Conservation (phyloP, 2,113 vertebrate genomes). For the Heliornis fulica region DNA sequence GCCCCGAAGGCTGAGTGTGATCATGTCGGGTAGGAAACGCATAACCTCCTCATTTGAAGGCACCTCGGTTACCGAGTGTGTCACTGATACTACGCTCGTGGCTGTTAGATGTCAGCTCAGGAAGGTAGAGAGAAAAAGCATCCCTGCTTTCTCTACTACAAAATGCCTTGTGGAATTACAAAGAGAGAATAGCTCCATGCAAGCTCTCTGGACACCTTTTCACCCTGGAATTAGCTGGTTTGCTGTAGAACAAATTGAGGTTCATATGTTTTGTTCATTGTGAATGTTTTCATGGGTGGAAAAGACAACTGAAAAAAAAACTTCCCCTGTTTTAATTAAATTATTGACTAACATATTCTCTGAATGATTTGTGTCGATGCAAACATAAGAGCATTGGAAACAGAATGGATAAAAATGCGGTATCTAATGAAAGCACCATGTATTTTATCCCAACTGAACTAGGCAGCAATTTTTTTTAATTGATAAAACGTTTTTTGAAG, state of each 20-base stretch:
- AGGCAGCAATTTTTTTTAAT: neutral
- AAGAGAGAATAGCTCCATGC: neutral
- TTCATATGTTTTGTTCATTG: neutral
- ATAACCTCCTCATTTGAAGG: conserved; percentile 3
- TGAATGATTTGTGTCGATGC: neutral
- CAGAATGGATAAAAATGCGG: neutral
- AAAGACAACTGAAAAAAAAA: neutral
- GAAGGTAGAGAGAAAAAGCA: neutral
- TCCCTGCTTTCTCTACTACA: neutral
- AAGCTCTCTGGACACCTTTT: neutral
- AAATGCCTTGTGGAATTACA: neutral
- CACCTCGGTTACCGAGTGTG: neutral
- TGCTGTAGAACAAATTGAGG: neutral
- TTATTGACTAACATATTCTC: neutral
- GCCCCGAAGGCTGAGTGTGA: conserved; percentile 8
- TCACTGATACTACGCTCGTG: conserved; percentile 13
- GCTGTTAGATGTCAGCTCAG: conserved; percentile 42
- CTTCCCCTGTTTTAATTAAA: neutral
- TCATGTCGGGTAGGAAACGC: neutral
- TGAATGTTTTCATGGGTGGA: neutral
- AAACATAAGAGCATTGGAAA: neutral
- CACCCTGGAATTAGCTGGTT: neutral
- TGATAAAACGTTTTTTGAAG: neutral
- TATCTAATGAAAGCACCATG: neutral
- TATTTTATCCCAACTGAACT: neutral